A percentile compares a stretch with the other conserved stretches of the same genome.
These are phyloP conservation scores for Xylota segnis DNA, from an alignment of 2,888 invertebrate species.

Conservation along the genomic window DNA sequence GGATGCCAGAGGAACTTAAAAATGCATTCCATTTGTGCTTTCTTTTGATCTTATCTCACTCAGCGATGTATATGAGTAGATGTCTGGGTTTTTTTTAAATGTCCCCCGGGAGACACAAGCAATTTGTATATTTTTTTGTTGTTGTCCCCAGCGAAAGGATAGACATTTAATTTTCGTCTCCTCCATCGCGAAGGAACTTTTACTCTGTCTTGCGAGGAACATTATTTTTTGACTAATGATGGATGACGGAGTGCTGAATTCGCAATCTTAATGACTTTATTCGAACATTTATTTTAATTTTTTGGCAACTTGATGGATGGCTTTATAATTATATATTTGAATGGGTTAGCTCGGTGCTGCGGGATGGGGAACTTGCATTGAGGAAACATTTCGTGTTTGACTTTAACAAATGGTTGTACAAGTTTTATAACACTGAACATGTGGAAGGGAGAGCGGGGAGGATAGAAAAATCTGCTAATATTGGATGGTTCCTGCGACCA, in stretches of 20 bases:
- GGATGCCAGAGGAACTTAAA: constrained; percentile 56
- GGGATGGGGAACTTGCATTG: constrained; percentile 29
- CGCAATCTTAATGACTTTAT: constrained; percentile 73
- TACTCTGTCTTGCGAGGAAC: constrained; percentile 13
- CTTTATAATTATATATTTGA: constrained; percentile 70
- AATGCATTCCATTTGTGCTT: constrained; percentile 72
- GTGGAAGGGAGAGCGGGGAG: too few relatives aligned
- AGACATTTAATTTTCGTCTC: constrained; percentile 49
- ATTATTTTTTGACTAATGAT: constrained; percentile 64
- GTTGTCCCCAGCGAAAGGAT: constrained; percentile 42
- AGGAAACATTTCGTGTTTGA: background rate
- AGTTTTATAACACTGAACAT: too few relatives aligned
- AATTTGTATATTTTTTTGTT: constrained; percentile 53
- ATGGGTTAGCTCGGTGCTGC: constrained; percentile 18
- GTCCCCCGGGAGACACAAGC: constrained; percentile 65
- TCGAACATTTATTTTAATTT: constrained; percentile 71
- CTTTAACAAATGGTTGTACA: background rate
- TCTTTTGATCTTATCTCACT: constrained; percentile 58
- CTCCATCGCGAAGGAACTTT: constrained; percentile 24
- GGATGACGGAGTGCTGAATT: constrained; percentile 63
- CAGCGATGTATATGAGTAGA: constrained; percentile 14
- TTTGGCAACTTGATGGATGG: constrained; percentile 71
- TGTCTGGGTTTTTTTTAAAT: constrained; percentile 42
- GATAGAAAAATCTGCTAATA: too few relatives aligned
- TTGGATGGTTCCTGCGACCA: too few relatives aligned